Conservation (phyloP, 1,140 invertebrate genomes). For the Habropoda laboriosa region DNA sequence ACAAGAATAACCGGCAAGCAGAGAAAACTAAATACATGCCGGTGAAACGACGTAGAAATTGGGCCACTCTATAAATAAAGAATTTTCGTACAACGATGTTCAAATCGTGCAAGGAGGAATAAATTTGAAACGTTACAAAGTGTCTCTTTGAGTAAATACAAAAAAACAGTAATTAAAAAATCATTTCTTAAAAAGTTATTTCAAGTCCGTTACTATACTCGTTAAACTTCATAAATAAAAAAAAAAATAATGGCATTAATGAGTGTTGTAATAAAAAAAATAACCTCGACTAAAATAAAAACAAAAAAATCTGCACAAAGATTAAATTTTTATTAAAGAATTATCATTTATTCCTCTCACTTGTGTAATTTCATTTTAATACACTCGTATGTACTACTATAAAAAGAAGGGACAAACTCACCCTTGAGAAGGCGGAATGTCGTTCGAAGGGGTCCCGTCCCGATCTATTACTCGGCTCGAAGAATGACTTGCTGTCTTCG, state of each 20-base stretch:
- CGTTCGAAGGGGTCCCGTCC: slow-evolving; percentile 74
- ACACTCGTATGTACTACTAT: background rate
- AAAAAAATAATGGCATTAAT: background rate
- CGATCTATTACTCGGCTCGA: slow-evolving; percentile 65
- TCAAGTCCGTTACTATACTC: no score
- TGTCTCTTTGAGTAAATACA: no score
- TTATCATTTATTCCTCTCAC: background rate
- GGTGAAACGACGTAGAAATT: slow-evolving; percentile 57
- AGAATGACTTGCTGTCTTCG: slow-evolving; percentile 77
- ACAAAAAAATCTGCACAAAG: background rate
- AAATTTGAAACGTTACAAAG: no score
- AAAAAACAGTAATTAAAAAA: no score
- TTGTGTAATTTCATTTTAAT: background rate
- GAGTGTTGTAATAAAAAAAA: no score
- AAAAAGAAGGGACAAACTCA: slow-evolving; percentile 55
- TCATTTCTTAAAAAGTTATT: no score
- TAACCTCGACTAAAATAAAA: no score
- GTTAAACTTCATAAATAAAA: no score
- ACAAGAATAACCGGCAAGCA: slow-evolving; percentile 52
- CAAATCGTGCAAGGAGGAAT: background rate
- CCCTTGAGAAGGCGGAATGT: slow-evolving; percentile 73
- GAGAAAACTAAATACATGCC: slow-evolving; percentile 40
- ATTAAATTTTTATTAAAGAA: background rate
- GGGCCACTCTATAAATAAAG: slow-evolving; percentile 70
- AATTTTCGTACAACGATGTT: slow-evolving; percentile 49